Percentiles rank a stretch among this genome's conserved stretches.
Conservation (phyloP, 1,140 invertebrate genomes). For the Macrobrachium rosenbergii region DNA sequence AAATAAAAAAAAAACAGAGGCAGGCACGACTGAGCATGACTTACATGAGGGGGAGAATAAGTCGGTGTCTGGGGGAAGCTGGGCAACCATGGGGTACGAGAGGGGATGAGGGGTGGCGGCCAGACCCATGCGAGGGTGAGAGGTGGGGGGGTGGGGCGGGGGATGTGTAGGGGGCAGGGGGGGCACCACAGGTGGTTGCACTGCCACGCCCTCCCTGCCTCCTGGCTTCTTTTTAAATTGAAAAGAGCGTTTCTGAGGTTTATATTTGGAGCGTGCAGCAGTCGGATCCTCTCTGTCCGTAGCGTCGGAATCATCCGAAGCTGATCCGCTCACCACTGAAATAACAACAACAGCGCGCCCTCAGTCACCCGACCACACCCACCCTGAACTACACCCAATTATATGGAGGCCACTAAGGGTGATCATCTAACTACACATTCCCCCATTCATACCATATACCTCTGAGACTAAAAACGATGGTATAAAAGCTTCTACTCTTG, state of each 20-base stretch:
- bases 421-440: constrained; percentile 1
- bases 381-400: constrained; percentile 34
- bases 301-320: constrained; percentile 61
- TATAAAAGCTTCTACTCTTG: too few relatives aligned
- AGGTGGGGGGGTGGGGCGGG: constrained; percentile 58
- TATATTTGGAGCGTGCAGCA: constrained; percentile 59
- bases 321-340: constrained; percentile 62
- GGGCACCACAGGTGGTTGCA: constrained; percentile 58
- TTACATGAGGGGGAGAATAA: constrained; percentile 66
- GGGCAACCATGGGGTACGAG: constrained; percentile 60
- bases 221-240: constrained; percentile 63
- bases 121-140: constrained; percentile 62
- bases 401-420: constrained; percentile 10
- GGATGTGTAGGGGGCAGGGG: constrained; percentile 57
- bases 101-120: constrained; percentile 59
- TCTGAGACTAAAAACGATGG: too few relatives aligned
- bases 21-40: constrained; percentile 58
- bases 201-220: constrained; percentile 66
- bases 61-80: constrained; percentile 65
- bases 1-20: constrained; percentile 42
- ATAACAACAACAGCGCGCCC: constrained; percentile 57
- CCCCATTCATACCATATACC: too few relatives aligned
- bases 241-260: constrained; percentile 59
- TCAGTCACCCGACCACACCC: constrained; percentile 40
- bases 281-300: constrained; percentile 58